phyloP scores from a whole-genome alignment of 2,113 vertebrate species.

The Laticauda laticaudata region DNA sequence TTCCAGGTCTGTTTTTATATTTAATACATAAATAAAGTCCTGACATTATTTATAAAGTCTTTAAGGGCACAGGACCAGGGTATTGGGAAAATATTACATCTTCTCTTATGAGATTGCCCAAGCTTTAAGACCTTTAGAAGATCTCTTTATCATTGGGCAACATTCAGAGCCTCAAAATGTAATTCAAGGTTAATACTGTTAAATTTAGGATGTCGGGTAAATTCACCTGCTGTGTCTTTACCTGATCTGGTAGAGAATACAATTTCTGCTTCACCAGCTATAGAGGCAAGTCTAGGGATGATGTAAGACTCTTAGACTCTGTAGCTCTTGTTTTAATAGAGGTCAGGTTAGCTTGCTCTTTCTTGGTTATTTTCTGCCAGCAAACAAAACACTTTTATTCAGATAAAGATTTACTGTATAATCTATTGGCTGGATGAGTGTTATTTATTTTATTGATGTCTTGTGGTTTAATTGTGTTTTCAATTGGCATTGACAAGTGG shows the following conservation, averaged over 20 bases:
- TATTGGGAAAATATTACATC: background rate
- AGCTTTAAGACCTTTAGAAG: background rate
- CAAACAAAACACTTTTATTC: background rate
- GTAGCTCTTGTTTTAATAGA: background rate
- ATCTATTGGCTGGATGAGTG: background rate
- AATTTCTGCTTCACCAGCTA: background rate
- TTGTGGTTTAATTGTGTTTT: background rate
- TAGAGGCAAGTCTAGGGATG: background rate
- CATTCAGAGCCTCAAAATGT: background rate
- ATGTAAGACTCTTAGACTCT: background rate
- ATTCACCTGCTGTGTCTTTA: background rate
- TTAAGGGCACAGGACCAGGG: background rate
- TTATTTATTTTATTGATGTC: background rate
- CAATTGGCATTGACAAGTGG: background rate
- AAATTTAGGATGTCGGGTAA: background rate
- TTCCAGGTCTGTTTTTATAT: background rate
- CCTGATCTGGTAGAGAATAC: background rate
- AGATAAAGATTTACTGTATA: background rate
- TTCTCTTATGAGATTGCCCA: background rate
- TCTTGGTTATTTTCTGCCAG: background rate
- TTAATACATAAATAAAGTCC: background rate
- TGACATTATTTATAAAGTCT: background rate
- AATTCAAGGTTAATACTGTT: background rate
- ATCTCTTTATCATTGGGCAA: background rate
- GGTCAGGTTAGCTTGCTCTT: background rate